Conservation (phyloP, 1,140 invertebrate genomes). For the Drosophila varians region DNA sequence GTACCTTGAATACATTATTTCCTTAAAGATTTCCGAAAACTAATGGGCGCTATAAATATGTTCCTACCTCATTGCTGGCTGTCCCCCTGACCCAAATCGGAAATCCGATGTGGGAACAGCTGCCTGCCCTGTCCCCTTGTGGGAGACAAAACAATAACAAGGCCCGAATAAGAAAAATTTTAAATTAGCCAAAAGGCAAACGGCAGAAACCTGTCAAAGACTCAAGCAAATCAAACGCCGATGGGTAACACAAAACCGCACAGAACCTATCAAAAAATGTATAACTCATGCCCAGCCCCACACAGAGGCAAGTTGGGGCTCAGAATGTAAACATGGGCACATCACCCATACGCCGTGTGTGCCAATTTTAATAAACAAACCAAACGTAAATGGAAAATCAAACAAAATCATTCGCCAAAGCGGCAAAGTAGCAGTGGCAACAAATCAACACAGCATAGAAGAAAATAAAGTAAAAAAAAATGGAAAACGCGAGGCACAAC, state of each 20-base stretch:
- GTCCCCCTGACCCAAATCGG: constrained; percentile 28
- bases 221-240: constrained; percentile 52
- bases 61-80: constrained; percentile 25
- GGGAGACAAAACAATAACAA: constrained; percentile 20
- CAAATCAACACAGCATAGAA: constrained; percentile 31
- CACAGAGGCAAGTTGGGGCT: constrained; percentile 7
- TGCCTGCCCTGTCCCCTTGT: constrained; percentile 15
- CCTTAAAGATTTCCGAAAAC: constrained; percentile 8
- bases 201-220: constrained; percentile 63
- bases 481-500: constrained; percentile 22
- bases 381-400: constrained; percentile 78
- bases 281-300: constrained; percentile 9
- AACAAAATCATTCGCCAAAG: constrained; percentile 64
- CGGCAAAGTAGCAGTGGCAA: constrained; percentile 32
- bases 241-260: constrained; percentile 71
- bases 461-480: background rate
- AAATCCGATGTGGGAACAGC: constrained; percentile 23
- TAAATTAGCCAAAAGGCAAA: constrained; percentile 50
- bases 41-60: constrained; percentile 9
- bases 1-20: constrained; percentile 3
- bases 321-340: constrained; percentile 58
- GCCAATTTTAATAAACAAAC: constrained; percentile 80
- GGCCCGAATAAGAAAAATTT: constrained; percentile 16
- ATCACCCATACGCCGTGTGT: constrained; percentile 75
- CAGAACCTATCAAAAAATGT: constrained; percentile 50